Percentiles rank a stretch among this genome's conserved stretches.
Evolutionary conservation across 2,797 vertebrate genomes (phyloP).

Genomic region (Sebastes umbrosus): DNA sequence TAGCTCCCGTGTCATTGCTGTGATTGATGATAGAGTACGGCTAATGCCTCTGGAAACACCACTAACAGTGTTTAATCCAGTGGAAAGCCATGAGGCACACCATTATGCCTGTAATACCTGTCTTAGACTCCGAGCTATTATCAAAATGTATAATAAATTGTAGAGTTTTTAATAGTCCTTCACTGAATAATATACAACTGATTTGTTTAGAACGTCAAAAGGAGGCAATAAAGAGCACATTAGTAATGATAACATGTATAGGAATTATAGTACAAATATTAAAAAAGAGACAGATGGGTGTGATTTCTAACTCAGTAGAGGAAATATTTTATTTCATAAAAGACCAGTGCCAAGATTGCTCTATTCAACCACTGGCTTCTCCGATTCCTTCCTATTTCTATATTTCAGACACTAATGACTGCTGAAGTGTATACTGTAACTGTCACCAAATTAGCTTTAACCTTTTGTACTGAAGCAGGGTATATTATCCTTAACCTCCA

Average conservation of each 20-base stretch:
- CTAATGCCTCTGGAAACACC: conserved; percentile 37
- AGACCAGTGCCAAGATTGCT: not conserved
- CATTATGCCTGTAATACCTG: not conserved
- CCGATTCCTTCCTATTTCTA: not conserved
- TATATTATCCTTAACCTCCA: not conserved
- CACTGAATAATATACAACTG: conserved; percentile 27
- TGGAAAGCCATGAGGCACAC: conserved; percentile 6
- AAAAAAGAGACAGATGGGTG: not conserved
- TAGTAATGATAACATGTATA: conserved; percentile 7
- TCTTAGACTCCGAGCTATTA: conserved; percentile 14
- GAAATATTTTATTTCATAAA: not conserved
- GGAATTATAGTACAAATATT: not conserved
- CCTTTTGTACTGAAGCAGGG: not conserved
- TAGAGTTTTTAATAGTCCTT: conserved; percentile 16
- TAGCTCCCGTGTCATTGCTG: conserved; percentile 21
- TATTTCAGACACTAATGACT: not conserved
- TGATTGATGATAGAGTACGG: conserved; percentile 57
- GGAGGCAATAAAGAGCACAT: conserved; percentile 21
- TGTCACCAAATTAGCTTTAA: not conserved
- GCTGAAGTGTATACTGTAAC: not conserved
- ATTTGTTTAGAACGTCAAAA: conserved; percentile 27
- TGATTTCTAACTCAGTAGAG: not conserved
- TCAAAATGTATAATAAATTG: conserved; percentile 27
- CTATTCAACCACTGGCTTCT: not conserved
- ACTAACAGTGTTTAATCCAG: conserved; percentile 36